Conservation (phyloP, 2,888 invertebrate species). For the Epiblema foenella region DNA sequence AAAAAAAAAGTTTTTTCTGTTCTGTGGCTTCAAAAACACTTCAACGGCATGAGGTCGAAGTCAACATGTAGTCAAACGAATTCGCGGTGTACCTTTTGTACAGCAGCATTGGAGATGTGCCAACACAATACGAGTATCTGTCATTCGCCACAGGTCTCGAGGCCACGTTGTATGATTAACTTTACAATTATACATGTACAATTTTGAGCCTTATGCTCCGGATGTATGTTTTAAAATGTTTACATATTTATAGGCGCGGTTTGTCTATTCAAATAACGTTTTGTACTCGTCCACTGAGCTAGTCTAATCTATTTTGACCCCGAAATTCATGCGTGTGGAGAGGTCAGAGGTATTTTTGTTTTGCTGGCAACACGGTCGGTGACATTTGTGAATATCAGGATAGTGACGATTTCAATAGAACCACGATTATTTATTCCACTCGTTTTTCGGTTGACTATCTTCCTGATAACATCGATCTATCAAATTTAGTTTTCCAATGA, state of each 20-base stretch:
- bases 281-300: background rate
- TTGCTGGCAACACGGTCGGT: too few relatives aligned
- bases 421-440: too few relatives aligned
- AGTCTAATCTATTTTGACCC: background rate
- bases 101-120: conserved; percentile 65
- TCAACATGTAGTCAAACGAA: background rate
- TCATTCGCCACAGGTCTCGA: conserved; percentile 63
- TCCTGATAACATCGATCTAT: too few relatives aligned
- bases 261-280: background rate
- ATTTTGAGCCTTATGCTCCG: background rate
- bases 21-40: background rate
- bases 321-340: background rate
- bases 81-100: background rate
- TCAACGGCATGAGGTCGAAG: conserved; percentile 3
- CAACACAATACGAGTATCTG: conserved; percentile 64
- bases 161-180: conserved; percentile 53
- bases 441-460: too few relatives aligned
- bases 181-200: background rate
- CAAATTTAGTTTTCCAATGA: too few relatives aligned
- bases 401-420: too few relatives aligned
- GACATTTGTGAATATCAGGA: too few relatives aligned
- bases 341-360: conserved; percentile 47
- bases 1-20: too few relatives aligned
- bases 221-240: background rate
- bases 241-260: background rate